Evolutionary conservation across 2,888 invertebrate genomes (phyloP).

Genomic region (Axea sp.): DNA sequence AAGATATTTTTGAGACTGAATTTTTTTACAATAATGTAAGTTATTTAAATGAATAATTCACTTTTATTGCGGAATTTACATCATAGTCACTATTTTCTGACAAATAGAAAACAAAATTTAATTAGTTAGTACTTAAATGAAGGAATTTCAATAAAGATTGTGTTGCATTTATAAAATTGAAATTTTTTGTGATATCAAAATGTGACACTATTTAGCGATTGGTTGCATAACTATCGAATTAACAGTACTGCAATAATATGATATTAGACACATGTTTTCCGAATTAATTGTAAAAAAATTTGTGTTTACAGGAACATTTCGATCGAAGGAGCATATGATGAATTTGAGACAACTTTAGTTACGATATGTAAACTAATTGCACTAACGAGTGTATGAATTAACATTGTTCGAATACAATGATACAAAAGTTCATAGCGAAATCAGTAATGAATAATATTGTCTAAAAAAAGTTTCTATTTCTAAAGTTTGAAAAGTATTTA

Average conservation of each 20-base stretch:
- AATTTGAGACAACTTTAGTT: constrained; percentile 20
- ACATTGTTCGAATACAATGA: constrained; percentile 36
- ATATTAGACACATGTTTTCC: constrained; percentile 9
- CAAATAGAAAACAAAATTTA: neutral
- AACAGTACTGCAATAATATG: constrained; percentile 7
- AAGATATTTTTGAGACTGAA: constrained; percentile 35
- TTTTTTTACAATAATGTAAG: constrained; percentile 18
- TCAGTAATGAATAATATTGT: constrained; percentile 25
- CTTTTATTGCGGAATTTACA: neutral
- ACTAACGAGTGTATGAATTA: constrained; percentile 33
- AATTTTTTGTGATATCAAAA: constrained; percentile 11
- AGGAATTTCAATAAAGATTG: constrained; percentile 1
- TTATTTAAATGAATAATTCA: constrained; percentile 7
- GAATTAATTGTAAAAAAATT: constrained; percentile 9
- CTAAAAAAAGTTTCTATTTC: constrained; percentile 23
- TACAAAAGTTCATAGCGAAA: constrained; percentile 24
- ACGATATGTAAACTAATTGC: constrained; percentile 21
- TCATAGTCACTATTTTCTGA: neutral
- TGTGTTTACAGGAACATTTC: neutral
- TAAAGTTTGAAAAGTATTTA: constrained; percentile 29
- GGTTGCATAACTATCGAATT: constrained; percentile 23
- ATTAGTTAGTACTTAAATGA: constrained; percentile 16
- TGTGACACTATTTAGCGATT: constrained; percentile 14
- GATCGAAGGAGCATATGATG: neutral
- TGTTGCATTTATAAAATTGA: constrained; percentile 1